Evolutionary conservation across 1,140 invertebrate species (phyloP), one percentile per base, ranked within the genome.

Genomic region (Apis dorsata): DNA sequence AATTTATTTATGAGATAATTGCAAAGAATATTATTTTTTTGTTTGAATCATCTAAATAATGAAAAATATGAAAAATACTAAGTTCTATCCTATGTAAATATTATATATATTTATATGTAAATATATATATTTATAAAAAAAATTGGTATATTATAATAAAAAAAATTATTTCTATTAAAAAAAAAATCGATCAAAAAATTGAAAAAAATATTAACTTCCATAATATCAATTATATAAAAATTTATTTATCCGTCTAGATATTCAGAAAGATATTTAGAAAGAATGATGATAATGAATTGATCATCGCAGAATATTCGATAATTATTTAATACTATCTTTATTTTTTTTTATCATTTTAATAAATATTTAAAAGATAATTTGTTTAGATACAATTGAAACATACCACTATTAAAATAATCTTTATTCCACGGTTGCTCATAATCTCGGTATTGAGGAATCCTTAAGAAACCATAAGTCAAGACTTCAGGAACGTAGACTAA

Each of bases 361-460:
- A 57, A 57, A 5, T 60, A 44, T 10, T 60, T 34, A 60, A 21
- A 60, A 60, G 1, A 24, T 62, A 15, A 81, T 51, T 51, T 19
- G 21, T 59, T 59, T 75, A 34, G 9, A 17, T 62, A 21, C 4
- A 5, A 55, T 49, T 21, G 12, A n/a, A 24, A 87, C 88, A 62
- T 83, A 93, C 93, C 92, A 75, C 89, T 80, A 72, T 90, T 90
- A 68, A 92, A 93, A 55, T 93, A 93, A 77, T 93, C 88, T 77
- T 80, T 86, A 83, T 93, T 94, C 93, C 93, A 94, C 5, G 92
- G 92, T 59, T 92, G 91, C 72, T 95, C 94, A 89, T 94, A 95
- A 70, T 95, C 94, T 19, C 94, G 90, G 83, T 94, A 95, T 53
- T 94, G 92, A 19, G 92, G 89, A 53, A 85, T 90, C 63, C 94